Conservation (phyloP, 2,888 invertebrate species). For the Bugula neritina region DNA sequence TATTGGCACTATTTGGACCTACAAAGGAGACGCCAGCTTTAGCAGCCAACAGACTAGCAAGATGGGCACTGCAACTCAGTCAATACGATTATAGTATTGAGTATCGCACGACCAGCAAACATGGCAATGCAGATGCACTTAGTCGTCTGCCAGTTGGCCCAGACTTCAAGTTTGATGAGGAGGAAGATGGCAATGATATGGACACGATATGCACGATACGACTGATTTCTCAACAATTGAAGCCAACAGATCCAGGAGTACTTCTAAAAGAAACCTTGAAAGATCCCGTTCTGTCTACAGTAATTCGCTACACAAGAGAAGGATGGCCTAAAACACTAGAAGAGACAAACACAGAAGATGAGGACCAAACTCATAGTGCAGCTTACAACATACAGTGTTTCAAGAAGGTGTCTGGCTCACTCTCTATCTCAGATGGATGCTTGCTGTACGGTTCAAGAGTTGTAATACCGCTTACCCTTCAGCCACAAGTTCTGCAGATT, state of each 20-base stretch:
- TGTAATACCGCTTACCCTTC: slow-evolving; percentile 34
- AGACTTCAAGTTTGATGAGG: too few species aligned
- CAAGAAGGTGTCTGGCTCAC: slow-evolving; percentile 7
- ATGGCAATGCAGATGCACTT: slow-evolving; percentile 32
- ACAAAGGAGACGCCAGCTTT: too few species aligned
- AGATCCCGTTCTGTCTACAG: slow-evolving; percentile 23
- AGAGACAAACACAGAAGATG: too few species aligned
- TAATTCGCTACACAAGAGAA: slow-evolving; percentile 22
- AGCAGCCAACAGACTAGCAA: slow-evolving; percentile 25
- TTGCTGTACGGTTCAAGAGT: slow-evolving; percentile 34
- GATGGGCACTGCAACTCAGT: slow-evolving; percentile 31
- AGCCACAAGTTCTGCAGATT: slow-evolving; percentile 31
- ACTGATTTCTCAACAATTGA: neutral
- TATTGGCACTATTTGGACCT: too few species aligned
- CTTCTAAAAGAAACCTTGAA: slow-evolving; percentile 13
- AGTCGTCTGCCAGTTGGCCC: slow-evolving; percentile 30
- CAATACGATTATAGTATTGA: slow-evolving; percentile 29
- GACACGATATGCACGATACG: neutral
- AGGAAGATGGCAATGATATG: too few species aligned
- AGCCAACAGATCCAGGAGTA: neutral
- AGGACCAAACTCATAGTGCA: too few species aligned
- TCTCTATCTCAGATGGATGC: slow-evolving; percentile 31
- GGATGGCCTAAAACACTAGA: too few species aligned
- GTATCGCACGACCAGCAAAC: slow-evolving; percentile 27
- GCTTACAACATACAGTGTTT: too few species aligned